Conservation (phyloP, 2,888 invertebrate species). For the Nomada ferruginata region DNA sequence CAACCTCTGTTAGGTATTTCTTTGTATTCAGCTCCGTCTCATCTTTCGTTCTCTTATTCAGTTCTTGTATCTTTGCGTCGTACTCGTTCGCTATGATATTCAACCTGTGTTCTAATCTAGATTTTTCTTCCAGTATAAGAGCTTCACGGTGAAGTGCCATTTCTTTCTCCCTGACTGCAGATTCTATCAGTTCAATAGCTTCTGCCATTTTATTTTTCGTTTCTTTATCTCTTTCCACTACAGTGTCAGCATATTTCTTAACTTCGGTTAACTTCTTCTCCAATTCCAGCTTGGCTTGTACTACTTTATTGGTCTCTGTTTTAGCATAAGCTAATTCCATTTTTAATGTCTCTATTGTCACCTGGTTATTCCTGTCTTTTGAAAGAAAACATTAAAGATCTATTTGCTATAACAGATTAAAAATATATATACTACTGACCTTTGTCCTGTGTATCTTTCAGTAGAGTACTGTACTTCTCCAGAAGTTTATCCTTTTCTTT, state of each 20-base stretch:
- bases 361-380: conserved; percentile 66
- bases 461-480: conserved; percentile 63
- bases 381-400: conserved; percentile 36
- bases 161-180: conserved; percentile 86
- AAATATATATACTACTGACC: conserved; percentile 62
- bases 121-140: conserved; percentile 72
- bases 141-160: conserved; percentile 85
- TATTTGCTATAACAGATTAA: conserved; percentile 18
- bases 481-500: conserved; percentile 85
- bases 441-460: conserved; percentile 69
- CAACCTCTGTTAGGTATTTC: conserved; percentile 86
- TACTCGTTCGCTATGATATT: conserved; percentile 75
- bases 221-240: conserved; percentile 84
- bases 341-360: conserved; percentile 71
- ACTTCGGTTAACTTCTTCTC: conserved; percentile 84
- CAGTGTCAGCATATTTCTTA: conserved; percentile 81
- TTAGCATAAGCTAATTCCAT: conserved; percentile 75
- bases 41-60: conserved; percentile 86
- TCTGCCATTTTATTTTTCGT: conserved; percentile 86
- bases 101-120: conserved; percentile 72
- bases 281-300: conserved; percentile 75
- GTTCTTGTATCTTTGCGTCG: conserved; percentile 84
- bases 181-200: conserved; percentile 86
- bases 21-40: conserved; percentile 87
- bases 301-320: conserved; percentile 74